phyloP scores from a whole-genome alignment of 2,113 vertebrate genomes.

The Herpailurus yagouaroundi region DNA sequence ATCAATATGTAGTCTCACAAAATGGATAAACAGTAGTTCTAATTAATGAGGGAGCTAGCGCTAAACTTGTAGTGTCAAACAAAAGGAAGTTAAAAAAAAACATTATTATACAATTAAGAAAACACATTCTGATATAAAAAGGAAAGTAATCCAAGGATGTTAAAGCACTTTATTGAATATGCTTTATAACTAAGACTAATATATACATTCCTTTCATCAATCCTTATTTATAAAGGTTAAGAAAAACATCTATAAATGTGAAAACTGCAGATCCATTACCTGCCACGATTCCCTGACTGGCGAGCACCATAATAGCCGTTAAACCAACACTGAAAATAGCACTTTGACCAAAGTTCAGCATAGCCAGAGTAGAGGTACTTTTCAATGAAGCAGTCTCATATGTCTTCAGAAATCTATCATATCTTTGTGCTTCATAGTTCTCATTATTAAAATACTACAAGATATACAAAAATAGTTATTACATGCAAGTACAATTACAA shows the following conservation, averaged over 20 bases:
- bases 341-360: conserved; percentile 98
- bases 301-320: conserved; percentile 95
- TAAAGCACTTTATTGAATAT: neutral
- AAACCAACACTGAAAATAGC: conserved; percentile 96
- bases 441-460: conserved; percentile 99
- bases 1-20: neutral
- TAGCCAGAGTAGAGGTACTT: conserved; percentile 95
- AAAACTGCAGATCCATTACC: conserved; percentile 85
- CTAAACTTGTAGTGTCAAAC: neutral
- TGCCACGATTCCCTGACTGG: conserved; percentile 96
- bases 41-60: neutral
- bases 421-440: conserved; percentile 95
- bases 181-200: conserved; percentile 50
- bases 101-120: conserved; percentile 25
- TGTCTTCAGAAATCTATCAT: conserved; percentile 93
- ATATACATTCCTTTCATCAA: conserved; percentile 29
- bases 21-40: neutral
- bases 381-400: conserved; percentile 96
- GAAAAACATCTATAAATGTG: conserved; percentile 15
- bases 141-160: conserved; percentile 27
- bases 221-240: conserved; percentile 61
- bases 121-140: conserved; percentile 50
- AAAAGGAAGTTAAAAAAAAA: neutral
- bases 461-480: conserved; percentile 33
- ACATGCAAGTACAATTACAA: neutral